Conservation (phyloP, 2,797 vertebrate genomes). For the Thaleichthys pacificus region DNA sequence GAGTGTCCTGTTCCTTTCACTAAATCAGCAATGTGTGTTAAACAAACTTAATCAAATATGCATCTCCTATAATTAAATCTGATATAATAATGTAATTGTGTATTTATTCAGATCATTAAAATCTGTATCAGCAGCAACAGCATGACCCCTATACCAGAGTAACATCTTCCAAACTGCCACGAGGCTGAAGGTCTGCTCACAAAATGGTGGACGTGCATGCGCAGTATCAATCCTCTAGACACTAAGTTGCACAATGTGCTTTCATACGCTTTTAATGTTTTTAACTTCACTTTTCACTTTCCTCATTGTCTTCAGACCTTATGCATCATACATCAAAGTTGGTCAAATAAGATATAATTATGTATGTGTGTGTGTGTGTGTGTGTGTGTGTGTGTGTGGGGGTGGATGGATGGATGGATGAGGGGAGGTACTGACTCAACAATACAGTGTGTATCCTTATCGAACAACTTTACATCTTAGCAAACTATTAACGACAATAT, state of each 20-base stretch:
- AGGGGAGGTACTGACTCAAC: conserved; percentile 26
- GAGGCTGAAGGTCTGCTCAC: conserved; percentile 54
- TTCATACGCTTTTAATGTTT: neutral
- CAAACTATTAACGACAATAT: neutral
- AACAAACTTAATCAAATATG: neutral
- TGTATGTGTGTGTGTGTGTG: neutral
- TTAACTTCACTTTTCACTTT: too few relatives aligned
- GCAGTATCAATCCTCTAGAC: conserved; percentile 44
- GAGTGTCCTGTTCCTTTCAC: neutral
- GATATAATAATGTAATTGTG: neutral
- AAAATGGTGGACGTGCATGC: conserved; percentile 72
- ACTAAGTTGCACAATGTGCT: conserved; percentile 26
- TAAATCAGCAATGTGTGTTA: neutral
- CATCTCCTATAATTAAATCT: neutral
- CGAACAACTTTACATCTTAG: neutral
- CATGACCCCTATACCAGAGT: conserved; percentile 2
- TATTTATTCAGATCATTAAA: neutral
- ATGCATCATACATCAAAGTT: too few relatives aligned
- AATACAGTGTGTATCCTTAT: conserved; percentile 16
- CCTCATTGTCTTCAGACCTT: too few relatives aligned
- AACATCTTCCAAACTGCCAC: conserved; percentile 61
- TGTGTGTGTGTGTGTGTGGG: neutral
- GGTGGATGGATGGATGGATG: neutral
- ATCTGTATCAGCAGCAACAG: conserved; percentile 5
- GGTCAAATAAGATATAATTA: too few relatives aligned